A percentile compares a stretch with the other conserved stretches of the same genome.
phyloP scores from a whole-genome alignment of 2,113 vertebrate genomes.

The Bos indicus region DNA sequence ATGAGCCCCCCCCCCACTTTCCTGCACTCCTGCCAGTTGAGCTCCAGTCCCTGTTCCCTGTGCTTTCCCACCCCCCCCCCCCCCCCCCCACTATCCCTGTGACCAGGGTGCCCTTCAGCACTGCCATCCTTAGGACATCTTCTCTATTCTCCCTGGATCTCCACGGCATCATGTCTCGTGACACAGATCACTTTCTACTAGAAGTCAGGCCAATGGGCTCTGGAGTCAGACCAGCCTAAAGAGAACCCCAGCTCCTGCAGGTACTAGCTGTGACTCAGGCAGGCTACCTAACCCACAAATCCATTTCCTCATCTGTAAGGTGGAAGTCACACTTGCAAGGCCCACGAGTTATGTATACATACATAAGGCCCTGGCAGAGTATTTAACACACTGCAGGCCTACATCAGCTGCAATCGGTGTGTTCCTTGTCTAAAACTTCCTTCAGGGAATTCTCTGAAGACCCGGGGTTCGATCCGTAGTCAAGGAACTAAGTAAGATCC shows the following conservation, averaged over 20 bases:
- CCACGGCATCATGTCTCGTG: background rate
- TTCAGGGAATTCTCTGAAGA: background rate
- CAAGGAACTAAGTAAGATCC: background rate
- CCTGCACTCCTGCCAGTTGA: background rate
- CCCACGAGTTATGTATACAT: background rate
- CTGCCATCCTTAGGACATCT: background rate
- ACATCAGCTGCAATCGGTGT: too few species aligned
- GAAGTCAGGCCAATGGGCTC: background rate
- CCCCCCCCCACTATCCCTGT: background rate
- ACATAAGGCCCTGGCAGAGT: background rate
- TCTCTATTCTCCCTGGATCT: background rate
- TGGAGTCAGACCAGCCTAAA: background rate
- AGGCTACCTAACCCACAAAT: background rate
- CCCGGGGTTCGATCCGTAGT: background rate
- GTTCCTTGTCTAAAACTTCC: background rate
- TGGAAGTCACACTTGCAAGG: background rate
- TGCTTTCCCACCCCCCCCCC: background rate
- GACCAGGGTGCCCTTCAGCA: background rate
- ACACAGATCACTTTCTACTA: background rate
- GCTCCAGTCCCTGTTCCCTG: background rate
- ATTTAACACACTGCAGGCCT: background rate
- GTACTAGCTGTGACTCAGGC: background rate
- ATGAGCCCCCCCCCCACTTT: fast-evolving
- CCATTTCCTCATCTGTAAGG: background rate
- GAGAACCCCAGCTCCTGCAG: background rate